Percentiles rank a stretch among this genome's conserved stretches.
These are phyloP conservation scores for Lepus americanus DNA, from an alignment of 2,113 vertebrate species.

Conservation along the genomic window DNA sequence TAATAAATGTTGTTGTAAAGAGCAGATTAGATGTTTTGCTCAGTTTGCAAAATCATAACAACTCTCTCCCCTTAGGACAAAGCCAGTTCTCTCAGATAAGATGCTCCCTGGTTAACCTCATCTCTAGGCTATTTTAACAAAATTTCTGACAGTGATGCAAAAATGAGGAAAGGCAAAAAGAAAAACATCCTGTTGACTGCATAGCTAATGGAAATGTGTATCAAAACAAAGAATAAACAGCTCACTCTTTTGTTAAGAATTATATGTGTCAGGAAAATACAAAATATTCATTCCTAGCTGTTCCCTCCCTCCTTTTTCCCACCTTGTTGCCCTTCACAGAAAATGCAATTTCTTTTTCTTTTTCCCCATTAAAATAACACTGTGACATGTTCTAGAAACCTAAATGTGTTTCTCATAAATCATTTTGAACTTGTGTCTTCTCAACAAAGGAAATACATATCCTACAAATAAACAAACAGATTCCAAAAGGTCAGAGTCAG, in stretches of 20 bases:
- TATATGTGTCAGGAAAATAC: constrained; percentile 55
- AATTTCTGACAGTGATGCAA: constrained; percentile 44
- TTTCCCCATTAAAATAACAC: constrained; percentile 28
- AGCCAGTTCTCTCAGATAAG: constrained; percentile 50
- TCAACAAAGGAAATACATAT: constrained; percentile 60
- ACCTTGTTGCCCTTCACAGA: constrained; percentile 39
- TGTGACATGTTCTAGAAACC: constrained; percentile 5
- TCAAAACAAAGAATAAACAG: constrained; percentile 57
- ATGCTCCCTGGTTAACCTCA: constrained; percentile 12
- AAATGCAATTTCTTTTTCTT: constrained; percentile 54
- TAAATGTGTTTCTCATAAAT: constrained; percentile 67
- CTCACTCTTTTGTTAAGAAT: constrained; percentile 53
- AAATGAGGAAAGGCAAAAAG: constrained; percentile 62
- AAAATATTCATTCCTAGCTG: constrained; percentile 57
- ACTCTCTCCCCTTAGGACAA: not conserved
- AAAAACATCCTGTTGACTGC: constrained; percentile 74
- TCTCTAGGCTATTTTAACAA: constrained; percentile 53
- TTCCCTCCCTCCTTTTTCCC: not conserved
- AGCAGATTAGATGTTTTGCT: not conserved
- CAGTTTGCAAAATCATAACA: constrained; percentile 33
- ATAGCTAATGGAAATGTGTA: constrained; percentile 19
- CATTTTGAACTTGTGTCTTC: constrained; percentile 63
- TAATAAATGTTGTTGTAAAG: not conserved
- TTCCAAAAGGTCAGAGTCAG: constrained; percentile 32
- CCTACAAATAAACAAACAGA: constrained; percentile 64